Evolutionary conservation across 2,888 invertebrate genomes (phyloP), one percentile per base, ranked within the genome.

Genomic region (Hydriomena furcata): DNA sequence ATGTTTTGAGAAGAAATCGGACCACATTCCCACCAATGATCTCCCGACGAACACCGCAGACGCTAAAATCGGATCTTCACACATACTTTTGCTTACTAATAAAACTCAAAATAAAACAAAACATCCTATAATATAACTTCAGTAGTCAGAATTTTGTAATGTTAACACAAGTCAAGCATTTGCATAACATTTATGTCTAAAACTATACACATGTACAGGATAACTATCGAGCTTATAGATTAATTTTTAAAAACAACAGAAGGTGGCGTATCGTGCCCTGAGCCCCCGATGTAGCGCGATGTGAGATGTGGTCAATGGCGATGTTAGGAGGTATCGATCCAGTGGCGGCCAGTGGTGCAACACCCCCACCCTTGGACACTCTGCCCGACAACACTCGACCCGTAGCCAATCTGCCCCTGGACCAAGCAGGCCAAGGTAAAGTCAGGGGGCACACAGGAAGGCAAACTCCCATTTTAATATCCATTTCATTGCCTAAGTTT

Each of bases 231-330:
- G 85, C 78, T 87, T 84, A 82, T 84, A 85, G 84, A 85, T 82
- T 82, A 70, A 79, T 84, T 84, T 87, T 89, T 87, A 87, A 87
- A 86, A 89, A 87, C 82, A 84, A 89, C 90, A 90, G 90, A 88
- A 87, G 87, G 83, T 86, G 88, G 81, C 83, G 84, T 79, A 76
- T 73, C 82, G 84, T 84, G 84, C 79, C 85, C 81, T 73, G 84
- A 79, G 84, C 81, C 84, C 82, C 81, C 83, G 86, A 86, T 88
- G 85, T 73, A 84, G 79, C 83, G 80, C 84, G 75, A 82, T 85
- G 84, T 87, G 85, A 77, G 82, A 85, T 86, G 88, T 85, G 87
- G 81, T 86, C 85, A 83, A 82, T 79, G 79, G 79, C 79, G 81
- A 84, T 86, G 84, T 87, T 85, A 84, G 84, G 83, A 77, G 73